These are phyloP conservation scores for Haemorhous mexicanus DNA, from an alignment of 2,113 vertebrate species.

Conservation along the genomic window DNA sequence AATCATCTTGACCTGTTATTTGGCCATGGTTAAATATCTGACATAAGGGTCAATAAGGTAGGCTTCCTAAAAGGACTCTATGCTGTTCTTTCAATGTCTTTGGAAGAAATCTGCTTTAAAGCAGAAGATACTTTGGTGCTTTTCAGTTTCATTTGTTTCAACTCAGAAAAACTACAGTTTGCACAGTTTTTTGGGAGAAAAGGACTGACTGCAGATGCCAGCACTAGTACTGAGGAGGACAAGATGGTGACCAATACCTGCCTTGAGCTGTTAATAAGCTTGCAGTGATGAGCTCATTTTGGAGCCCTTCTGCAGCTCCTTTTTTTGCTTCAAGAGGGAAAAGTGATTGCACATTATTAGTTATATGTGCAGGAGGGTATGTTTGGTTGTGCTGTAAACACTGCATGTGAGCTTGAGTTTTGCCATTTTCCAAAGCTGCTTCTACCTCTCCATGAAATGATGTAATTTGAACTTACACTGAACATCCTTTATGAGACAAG, in stretches of 20 bases:
- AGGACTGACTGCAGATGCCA: neutral
- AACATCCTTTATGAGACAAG: constrained; percentile 28
- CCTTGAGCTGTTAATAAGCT: constrained; percentile 8
- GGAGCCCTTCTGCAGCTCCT: constrained; percentile 8
- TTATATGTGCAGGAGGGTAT: neutral
- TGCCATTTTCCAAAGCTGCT: constrained; percentile 56
- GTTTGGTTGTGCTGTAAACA: neutral
- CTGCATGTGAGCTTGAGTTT: neutral
- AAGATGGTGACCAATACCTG: neutral
- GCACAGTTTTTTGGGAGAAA: neutral
- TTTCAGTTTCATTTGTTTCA: constrained; percentile 25
- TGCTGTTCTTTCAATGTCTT: constrained; percentile 12
- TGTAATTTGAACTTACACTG: constrained; percentile 32
- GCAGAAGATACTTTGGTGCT: constrained; percentile 18
- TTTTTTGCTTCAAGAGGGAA: neutral
- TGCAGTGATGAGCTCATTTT: neutral
- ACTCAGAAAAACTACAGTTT: constrained; percentile 22
- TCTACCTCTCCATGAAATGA: constrained; percentile 36
- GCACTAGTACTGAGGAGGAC: neutral
- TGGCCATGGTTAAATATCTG: neutral
- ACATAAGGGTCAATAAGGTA: neutral
- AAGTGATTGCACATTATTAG: neutral
- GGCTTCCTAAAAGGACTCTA: neutral
- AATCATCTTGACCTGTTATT: neutral
- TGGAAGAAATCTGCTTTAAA: neutral